Evolutionary conservation across 2,113 vertebrate species (phyloP).

Genomic region (Perca flavescens): DNA sequence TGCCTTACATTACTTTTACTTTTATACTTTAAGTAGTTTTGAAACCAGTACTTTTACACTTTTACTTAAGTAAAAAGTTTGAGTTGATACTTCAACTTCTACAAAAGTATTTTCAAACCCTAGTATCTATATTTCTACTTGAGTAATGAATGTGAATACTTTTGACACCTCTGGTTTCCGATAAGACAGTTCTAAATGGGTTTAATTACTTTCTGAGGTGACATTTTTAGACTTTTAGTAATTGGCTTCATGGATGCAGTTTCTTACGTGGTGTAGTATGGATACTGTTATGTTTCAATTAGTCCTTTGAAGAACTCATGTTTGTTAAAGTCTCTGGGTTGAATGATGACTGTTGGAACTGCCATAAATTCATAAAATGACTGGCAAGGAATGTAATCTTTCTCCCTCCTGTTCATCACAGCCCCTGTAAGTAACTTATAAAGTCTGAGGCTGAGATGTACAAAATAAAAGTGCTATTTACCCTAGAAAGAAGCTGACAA

Average conservation of each 20-base stretch:
- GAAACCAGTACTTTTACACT: no score
- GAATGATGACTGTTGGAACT: background rate
- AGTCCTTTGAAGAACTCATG: background rate
- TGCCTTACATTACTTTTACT: no score
- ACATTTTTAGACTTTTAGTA: background rate
- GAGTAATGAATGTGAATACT: no score
- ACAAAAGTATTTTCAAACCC: no score
- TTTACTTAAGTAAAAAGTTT: no score
- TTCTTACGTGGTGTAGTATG: background rate
- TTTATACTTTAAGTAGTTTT: no score
- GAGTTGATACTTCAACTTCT: no score
- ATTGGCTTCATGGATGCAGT: rapidly evolving
- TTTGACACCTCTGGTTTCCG: no score
- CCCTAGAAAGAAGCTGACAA: background rate
- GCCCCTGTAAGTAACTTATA: conserved; percentile 8
- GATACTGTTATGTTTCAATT: background rate
- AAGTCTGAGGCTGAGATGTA: background rate
- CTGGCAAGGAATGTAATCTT: conserved; percentile 15
- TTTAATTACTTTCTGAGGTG: background rate
- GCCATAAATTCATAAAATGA: conserved; percentile 51
- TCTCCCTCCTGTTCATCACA: background rate
- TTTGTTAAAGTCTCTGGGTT: background rate
- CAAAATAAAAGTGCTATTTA: background rate
- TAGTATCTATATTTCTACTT: no score
- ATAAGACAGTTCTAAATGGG: background rate